Conservation (phyloP, 2,888 invertebrate species). For the Melikaiella ostensackeni region DNA sequence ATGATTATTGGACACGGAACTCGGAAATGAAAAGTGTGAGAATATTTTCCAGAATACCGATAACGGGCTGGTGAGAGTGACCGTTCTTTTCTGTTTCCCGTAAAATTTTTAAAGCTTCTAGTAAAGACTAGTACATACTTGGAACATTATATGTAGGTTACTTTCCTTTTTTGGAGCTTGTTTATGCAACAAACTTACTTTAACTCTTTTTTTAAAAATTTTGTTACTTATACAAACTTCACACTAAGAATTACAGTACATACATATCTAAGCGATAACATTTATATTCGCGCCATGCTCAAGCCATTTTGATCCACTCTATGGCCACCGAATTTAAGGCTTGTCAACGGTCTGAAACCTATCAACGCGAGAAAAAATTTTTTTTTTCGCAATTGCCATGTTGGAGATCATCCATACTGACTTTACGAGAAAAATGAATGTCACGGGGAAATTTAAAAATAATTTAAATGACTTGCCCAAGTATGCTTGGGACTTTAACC, state of each 20-base stretch:
- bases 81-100: conserved; percentile 13
- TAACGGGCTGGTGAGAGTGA: conserved; percentile 47
- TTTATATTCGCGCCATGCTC: conserved; percentile 41
- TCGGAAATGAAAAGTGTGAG: conserved; percentile 7
- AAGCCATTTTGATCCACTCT: conserved; percentile 51
- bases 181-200: conserved; percentile 39
- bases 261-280: conserved; percentile 49
- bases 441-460: conserved; percentile 4
- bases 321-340: conserved; percentile 48
- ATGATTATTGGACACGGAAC: conserved; percentile 44
- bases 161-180: conserved; percentile 57
- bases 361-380: not conserved
- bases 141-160: conserved; percentile 57
- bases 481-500: not conserved
- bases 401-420: not conserved
- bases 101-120: conserved; percentile 59
- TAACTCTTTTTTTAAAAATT: conserved; percentile 46
- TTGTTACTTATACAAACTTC: conserved; percentile 44
- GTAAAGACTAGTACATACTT: conserved; percentile 62
- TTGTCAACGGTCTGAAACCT: conserved; percentile 28
- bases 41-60: conserved; percentile 70
- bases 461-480: conserved; percentile 6
- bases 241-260: conserved; percentile 42
- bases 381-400: not conserved
- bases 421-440: not conserved